Conservation (phyloP, 2,888 invertebrate genomes). For the Eupithecia tripunctaria region DNA sequence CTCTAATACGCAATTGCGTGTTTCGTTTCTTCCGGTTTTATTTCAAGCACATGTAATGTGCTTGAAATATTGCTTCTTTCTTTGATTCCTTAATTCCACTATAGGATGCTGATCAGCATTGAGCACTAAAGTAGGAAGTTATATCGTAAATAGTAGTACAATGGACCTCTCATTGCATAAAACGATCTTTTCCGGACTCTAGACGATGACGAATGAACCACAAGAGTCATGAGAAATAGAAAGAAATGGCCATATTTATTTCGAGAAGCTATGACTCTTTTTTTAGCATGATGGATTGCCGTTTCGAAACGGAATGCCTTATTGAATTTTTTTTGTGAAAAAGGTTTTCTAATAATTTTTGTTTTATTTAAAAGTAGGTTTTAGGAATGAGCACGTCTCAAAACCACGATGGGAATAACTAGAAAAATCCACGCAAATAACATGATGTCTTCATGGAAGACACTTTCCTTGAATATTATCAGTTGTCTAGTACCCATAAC, state of each 20-base stretch:
- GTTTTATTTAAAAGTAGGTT: too few species aligned
- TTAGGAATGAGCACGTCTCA: too few species aligned
- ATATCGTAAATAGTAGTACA: conserved; percentile 19
- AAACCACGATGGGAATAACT: too few species aligned
- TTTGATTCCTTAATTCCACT: background rate
- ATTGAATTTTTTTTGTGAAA: background rate
- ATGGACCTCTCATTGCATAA: conserved; percentile 18
- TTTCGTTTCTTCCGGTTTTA: too few species aligned
- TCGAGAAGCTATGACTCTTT: background rate
- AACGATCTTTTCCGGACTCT: conserved; percentile 28
- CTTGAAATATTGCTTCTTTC: too few species aligned
- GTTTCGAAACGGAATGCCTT: background rate
- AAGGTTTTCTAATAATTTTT: background rate
- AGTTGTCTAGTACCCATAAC: too few species aligned
- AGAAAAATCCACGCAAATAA: too few species aligned
- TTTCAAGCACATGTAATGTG: too few species aligned
- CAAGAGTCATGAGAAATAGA: conserved; percentile 1
- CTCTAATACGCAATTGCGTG: too few species aligned
- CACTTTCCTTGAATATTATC: too few species aligned
- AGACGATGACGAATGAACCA: conserved; percentile 9
- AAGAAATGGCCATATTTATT: conserved; percentile 1
- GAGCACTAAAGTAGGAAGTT: conserved; percentile 16
- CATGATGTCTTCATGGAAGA: too few species aligned
- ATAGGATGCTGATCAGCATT: background rate
- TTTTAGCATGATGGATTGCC: conserved; percentile 7